These are phyloP conservation scores for Andrena bicolor DNA, from an alignment of 2,888 invertebrate genomes.

Conservation along the genomic window DNA sequence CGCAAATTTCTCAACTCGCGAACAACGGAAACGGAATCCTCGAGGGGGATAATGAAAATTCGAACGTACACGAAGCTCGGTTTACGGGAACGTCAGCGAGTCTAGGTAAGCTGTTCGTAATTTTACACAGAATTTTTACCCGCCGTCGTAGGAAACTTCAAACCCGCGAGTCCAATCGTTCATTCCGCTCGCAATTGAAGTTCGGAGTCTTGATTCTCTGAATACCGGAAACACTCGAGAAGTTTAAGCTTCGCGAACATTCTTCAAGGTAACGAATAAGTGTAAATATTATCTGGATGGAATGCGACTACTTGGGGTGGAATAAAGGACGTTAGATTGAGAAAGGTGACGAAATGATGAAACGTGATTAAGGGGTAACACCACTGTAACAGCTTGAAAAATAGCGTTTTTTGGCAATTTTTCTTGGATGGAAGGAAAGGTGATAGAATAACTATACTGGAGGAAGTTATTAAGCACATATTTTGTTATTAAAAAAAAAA, in stretches of 20 bases:
- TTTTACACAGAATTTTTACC: slow-evolving; percentile 2
- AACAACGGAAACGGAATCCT: neutral
- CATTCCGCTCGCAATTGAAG: neutral
- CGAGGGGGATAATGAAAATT: neutral
- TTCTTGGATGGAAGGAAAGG: too few relatives aligned
- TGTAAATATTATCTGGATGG: neutral
- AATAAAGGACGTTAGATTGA: neutral
- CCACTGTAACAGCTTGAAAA: too few relatives aligned
- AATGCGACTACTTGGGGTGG: neutral
- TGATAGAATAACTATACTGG: too few relatives aligned
- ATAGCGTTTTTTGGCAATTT: too few relatives aligned
- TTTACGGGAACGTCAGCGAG: neutral
- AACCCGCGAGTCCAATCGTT: neutral
- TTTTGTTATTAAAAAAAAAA: too few relatives aligned
- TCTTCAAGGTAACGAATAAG: neutral
- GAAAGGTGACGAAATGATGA: neutral
- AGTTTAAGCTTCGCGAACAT: neutral
- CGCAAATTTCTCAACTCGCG: neutral
- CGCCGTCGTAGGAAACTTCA: neutral
- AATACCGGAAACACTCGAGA: neutral
- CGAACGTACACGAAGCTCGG: too few relatives aligned
- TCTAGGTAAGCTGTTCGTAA: slow-evolving; percentile 11
- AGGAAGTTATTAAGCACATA: too few relatives aligned
- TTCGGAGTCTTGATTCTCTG: neutral
- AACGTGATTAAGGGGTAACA: too few relatives aligned